A percentile compares a stretch with the other conserved stretches of the same genome.
Evolutionary conservation across 2,797 vertebrate species (phyloP).

Genomic region (Rhincodon typus): DNA sequence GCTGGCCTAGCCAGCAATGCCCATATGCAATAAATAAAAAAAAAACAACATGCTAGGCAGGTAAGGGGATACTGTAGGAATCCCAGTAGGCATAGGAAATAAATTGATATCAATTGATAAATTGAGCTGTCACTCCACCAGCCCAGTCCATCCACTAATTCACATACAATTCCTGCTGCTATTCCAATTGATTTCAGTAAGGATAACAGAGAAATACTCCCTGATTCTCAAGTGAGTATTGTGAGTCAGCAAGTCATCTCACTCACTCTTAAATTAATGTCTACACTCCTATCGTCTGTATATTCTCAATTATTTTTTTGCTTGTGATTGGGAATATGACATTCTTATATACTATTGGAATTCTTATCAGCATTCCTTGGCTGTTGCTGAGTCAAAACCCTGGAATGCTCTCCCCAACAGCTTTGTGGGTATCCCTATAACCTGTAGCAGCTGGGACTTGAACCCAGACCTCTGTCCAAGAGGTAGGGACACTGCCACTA

Average conservation of each 20-base stretch:
- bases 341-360: no score
- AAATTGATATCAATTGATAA: neutral
- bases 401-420: no score
- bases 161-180: neutral
- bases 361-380: no score
- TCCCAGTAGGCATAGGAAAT: neutral
- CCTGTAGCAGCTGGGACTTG: no score
- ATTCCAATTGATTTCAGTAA: neutral
- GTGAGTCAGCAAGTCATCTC: neutral
- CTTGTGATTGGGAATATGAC: no score
- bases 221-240: neutral
- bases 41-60: neutral
- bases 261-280: neutral
- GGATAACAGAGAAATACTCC: neutral
- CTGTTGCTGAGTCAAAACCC: no score
- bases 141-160: neutral
- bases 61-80: neutral
- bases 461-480: no score
- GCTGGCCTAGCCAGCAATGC: neutral
- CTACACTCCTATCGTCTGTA: neutral
- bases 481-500: no score
- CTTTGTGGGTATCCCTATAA: no score
- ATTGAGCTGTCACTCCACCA: neutral
- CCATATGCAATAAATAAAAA: neutral
- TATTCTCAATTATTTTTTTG: neutral